Evolutionary conservation across 2,113 vertebrate species (phyloP).

Genomic region (Orthonyx spaldingii): DNA sequence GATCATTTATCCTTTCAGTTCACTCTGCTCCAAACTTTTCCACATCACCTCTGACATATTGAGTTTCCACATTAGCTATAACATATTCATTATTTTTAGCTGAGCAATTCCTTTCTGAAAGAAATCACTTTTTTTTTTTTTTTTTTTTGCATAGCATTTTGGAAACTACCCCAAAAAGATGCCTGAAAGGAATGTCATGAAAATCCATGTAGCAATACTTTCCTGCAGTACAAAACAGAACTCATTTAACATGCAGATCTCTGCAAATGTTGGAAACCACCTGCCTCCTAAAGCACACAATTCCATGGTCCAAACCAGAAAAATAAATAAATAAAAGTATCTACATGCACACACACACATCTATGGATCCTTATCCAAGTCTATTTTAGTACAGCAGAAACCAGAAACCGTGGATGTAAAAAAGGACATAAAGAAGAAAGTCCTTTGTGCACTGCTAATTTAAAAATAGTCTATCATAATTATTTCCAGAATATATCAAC

Average conservation of each 20-base stretch:
- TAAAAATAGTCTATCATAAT: constrained; percentile 36
- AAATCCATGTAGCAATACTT: constrained; percentile 5
- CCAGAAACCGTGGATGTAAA: not conserved
- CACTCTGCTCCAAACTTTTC: not conserved
- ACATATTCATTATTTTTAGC: constrained; percentile 41
- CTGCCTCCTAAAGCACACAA: constrained; percentile 1
- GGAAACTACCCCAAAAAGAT: not conserved
- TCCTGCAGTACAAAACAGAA: not conserved
- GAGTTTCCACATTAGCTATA: constrained; percentile 43
- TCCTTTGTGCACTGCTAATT: constrained; percentile 12
- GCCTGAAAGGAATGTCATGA: constrained; percentile 11
- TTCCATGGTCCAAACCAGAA: not conserved
- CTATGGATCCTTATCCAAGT: not conserved
- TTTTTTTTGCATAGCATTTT: not conserved
- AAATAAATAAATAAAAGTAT: not conserved
- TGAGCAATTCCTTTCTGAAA: constrained; percentile 39
- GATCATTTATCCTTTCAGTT: not conserved
- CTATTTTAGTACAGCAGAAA: constrained; percentile 5
- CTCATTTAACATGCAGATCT: not conserved
- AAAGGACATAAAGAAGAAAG: constrained; percentile 16
- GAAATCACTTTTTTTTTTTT: not conserved
- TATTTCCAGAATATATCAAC: constrained; percentile 47
- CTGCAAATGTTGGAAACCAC: constrained; percentile 26
- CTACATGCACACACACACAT: not conserved
- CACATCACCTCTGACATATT: constrained; percentile 18